Base-by-base conservation (phyloP, 2,888 invertebrate species). In the Hypercompe scribonia region DNA sequence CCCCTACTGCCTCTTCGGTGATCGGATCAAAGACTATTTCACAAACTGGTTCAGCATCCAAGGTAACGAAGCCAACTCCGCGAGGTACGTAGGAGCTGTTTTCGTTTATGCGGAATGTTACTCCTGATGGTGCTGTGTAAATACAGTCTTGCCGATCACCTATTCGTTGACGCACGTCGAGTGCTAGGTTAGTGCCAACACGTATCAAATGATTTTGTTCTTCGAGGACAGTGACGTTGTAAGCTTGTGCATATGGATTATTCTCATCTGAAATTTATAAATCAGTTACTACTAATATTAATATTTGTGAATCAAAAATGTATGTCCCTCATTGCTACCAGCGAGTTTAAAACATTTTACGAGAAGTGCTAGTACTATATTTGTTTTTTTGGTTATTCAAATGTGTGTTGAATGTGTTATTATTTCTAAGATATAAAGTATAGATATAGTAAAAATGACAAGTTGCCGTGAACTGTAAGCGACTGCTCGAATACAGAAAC, bases 61-160 rank as follows among this genome's bases (percentile, higher is more conserved):
- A 71, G 36, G 74, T 72, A 1, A 73, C 77, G 65, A 90, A 81
- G 0, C 74, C 67, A n/a, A 87, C 83, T 39, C 84, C 86, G 33
- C 78, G 68, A 7, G 78, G 68, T 42, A 39, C 70, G 0, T 61
- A 10, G 3, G 50, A 13, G 33, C 28, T 11, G 34, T 71, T 33
- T 70, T 72, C 72, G 4, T 74, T 68, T 11, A 77, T 66, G n/a
- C 82, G 72, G 65, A 82, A 82, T 33, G 33, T 61, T 39, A 81
- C 68, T 31, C 86, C 86, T 31, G 79, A 68, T 28, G 90, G 89
- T 18, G 81, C 80, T 65, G 10, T 81, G 65, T 83, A 78, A 54
- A 81, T 73, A 71, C 90, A 89, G n/a, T 78, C 73, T 58, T 89
- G 82, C 10, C 85, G 75, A 58, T 68, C 33, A 0, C 88, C 87